These are phyloP conservation scores for Cherax destructor DNA, from an alignment of 1,140 invertebrate genomes.

Conservation along the genomic window DNA sequence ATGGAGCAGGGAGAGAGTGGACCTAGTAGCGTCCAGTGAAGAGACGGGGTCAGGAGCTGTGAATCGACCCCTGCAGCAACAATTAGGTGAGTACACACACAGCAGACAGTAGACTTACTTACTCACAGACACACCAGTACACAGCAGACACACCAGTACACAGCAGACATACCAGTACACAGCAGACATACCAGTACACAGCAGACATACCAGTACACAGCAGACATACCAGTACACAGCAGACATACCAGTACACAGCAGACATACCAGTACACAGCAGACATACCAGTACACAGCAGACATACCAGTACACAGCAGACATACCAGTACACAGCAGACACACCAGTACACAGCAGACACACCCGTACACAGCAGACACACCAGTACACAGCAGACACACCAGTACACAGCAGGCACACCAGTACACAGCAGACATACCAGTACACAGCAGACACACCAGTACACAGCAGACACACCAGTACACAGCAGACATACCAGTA, in stretches of 20 bases:
- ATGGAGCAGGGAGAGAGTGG: no score
- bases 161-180: not conserved
- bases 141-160: no score
- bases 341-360: no score
- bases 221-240: no score
- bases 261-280: not conserved
- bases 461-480: not conserved
- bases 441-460: not conserved
- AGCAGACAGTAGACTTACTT: not conserved
- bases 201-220: not conserved
- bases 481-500: not conserved
- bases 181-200: not conserved
- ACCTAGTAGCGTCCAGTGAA: no score
- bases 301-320: not conserved
- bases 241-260: no score
- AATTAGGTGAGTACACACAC: not conserved
- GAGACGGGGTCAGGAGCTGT: no score
- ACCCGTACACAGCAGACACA: no score
- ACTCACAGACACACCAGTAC: no score
- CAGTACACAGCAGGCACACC: not conserved
- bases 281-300: not conserved
- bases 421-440: not conserved
- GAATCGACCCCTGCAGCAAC: no score
- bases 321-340: not conserved
- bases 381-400: no score